A percentile compares a stretch with the other conserved stretches of the same genome.
Evolutionary conservation across 2,113 vertebrate species (phyloP).

Genomic region (Varanus komodoensis): DNA sequence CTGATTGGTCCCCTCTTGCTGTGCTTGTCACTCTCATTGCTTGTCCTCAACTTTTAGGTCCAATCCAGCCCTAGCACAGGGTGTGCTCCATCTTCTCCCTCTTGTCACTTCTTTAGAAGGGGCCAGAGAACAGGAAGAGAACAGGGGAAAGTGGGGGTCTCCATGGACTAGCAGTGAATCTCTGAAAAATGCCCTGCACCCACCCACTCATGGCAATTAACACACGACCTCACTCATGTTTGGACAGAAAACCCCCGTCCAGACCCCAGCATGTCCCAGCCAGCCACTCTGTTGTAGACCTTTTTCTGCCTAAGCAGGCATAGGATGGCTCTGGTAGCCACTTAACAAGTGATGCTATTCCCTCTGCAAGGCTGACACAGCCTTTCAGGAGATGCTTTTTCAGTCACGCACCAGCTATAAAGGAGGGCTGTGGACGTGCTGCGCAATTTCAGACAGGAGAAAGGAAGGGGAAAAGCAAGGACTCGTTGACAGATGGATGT

Average conservation of each 20-base stretch:
- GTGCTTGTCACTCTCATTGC: not conserved
- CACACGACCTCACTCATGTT: no score
- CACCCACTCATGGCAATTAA: no score
- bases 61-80: no score
- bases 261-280: no score
- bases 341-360: not conserved
- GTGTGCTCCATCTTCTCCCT: not conserved
- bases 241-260: no score
- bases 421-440: not conserved
- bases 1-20: not conserved
- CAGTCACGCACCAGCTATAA: not conserved
- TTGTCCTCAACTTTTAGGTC: not conserved
- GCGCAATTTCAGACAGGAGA: not conserved
- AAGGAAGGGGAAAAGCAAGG: not conserved
- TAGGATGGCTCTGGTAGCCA: not conserved
- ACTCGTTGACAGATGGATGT: not conserved
- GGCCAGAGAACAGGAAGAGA: not conserved
- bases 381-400: not conserved
- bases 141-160: not conserved
- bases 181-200: not conserved
- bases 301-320: no score
- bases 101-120: not conserved
- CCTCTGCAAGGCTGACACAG: no score
- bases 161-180: not conserved
- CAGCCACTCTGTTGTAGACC: no score